Evolutionary conservation across 2,888 invertebrate species (phyloP).

Genomic region (Neuroscelio doddi): DNA sequence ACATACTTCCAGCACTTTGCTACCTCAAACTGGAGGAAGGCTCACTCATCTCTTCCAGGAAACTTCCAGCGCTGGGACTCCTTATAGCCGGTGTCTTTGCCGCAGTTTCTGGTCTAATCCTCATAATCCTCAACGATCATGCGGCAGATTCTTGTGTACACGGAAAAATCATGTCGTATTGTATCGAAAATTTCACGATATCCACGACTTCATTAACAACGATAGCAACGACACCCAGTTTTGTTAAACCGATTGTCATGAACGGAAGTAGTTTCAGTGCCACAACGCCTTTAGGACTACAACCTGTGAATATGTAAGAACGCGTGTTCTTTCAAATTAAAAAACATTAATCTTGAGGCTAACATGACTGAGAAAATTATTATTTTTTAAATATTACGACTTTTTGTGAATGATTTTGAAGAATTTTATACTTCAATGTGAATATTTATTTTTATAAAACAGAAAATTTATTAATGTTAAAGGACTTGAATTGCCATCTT

Average conservation of each 20-base stretch:
- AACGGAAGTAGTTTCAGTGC: neutral
- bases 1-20: conserved; percentile 85
- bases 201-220: conserved; percentile 26
- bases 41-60: conserved; percentile 77
- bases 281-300: neutral
- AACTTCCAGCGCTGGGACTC: conserved; percentile 81
- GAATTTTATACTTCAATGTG: too few relatives aligned
- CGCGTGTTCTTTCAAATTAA: neutral
- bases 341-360: neutral
- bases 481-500: too few relatives aligned
- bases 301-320: neutral
- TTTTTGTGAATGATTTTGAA: too few relatives aligned
- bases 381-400: too few relatives aligned
- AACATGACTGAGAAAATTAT: neutral
- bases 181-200: conserved; percentile 60
- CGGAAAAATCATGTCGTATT: conserved; percentile 78
- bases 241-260: neutral
- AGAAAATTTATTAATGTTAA: too few relatives aligned
- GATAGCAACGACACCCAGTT: neutral
- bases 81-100: conserved; percentile 80
- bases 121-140: conserved; percentile 74
- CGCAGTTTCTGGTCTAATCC: conserved; percentile 76
- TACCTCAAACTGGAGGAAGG: conserved; percentile 85
- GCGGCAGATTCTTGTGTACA: conserved; percentile 76
- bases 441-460: too few relatives aligned